Evolutionary conservation across 2,113 vertebrate genomes (phyloP), one percentile per base, ranked within the genome.

Genomic region (Poecilia latipinna): DNA sequence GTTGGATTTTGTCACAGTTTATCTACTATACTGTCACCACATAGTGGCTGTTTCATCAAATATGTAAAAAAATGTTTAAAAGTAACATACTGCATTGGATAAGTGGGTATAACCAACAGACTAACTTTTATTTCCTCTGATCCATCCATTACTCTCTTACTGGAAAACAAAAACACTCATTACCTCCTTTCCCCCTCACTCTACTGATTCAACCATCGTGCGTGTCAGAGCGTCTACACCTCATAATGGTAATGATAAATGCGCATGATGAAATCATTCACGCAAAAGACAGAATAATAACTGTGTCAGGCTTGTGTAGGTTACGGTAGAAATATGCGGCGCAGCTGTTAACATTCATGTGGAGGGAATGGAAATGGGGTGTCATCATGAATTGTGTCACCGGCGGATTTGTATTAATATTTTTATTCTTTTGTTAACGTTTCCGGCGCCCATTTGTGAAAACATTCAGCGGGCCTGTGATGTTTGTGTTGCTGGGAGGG

Each of bases 371-470:
- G 19, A 13, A 70, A 74, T 73, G 61, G 78, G 86, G 84, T 82
- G 88, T 89, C 86, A 90, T 90, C 88, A 32, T 79, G 83, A 87
- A 91, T 88, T 82, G 83, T 85, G 85, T 87, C 74, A 74, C 70
- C 65, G 42, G 60, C 72, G 79, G 81, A 74, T 26, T 26, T 29
- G 2, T 31, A 4, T 61, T 61, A 17, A 28, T 29, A 26, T n/a
- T 61, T 61, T 61, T 15, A 42, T 15, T 17, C 51, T 29, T 6
- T 85, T 68, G 60, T 44, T 61, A 37, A 29, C 65, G 48, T 54
- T 64, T 65, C 80, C 79, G 57, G 39, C 61, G 12, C 11, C n/a
- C 67, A 65, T 78, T 51, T 61, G 60, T 65, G 4, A 26, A 70
- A 35, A 57, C n/a, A 35, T 61, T 48, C 61, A 42, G 60, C 37